Conservation (phyloP, 2,113 vertebrate species). For the Pollimyrus isidori region DNA sequence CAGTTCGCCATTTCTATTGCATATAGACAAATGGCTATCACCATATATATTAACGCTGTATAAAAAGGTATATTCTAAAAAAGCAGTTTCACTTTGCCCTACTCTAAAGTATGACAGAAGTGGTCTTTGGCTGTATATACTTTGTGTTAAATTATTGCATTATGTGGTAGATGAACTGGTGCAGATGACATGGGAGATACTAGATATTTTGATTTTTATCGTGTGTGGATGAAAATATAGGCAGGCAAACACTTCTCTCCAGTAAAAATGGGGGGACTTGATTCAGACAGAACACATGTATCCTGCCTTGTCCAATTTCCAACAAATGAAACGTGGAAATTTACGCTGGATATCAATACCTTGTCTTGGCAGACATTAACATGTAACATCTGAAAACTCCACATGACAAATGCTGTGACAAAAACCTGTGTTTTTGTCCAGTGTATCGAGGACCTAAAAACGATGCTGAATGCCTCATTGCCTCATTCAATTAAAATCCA, state of each 20-base stretch:
- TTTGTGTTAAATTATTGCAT: neutral
- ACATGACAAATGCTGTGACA: neutral
- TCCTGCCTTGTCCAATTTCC: neutral
- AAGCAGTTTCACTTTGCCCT: neutral
- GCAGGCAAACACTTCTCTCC: neutral
- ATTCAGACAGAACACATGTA: neutral
- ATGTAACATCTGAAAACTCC: neutral
- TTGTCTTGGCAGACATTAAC: neutral
- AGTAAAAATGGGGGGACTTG: neutral
- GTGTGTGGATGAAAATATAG: neutral
- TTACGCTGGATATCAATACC: neutral
- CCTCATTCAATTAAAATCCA: neutral
- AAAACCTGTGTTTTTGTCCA: neutral
- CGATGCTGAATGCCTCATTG: neutral
- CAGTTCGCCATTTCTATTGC: too few species aligned
- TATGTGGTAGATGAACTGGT: neutral
- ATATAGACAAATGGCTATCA: neutral
- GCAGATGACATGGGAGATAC: neutral
- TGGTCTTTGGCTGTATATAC: neutral
- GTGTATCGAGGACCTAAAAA: neutral
- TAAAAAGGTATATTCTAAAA: neutral
- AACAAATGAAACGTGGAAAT: neutral
- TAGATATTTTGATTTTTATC: neutral
- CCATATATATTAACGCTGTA: neutral
- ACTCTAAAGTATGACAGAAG: neutral